These are phyloP conservation scores for Ooceraea biroi DNA, from an alignment of 1,140 invertebrate genomes.

Conservation along the genomic window DNA sequence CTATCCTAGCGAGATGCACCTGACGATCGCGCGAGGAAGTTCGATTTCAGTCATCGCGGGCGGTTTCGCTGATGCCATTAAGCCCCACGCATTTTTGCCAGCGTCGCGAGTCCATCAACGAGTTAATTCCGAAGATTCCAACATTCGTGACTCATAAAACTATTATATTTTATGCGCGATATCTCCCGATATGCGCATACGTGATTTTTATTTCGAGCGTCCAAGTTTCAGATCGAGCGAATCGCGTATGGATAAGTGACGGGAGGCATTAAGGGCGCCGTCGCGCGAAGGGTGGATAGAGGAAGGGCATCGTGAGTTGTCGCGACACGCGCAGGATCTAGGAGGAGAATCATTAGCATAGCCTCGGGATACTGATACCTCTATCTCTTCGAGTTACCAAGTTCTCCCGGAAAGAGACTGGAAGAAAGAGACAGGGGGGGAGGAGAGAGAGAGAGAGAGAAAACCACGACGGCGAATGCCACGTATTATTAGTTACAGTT, in stretches of 20 bases:
- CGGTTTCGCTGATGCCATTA: background rate
- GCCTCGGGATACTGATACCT: constrained; percentile 71
- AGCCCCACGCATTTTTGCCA: background rate
- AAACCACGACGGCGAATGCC: constrained; percentile 70
- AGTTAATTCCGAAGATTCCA: too few relatives aligned
- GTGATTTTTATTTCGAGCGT: background rate
- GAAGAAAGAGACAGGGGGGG: constrained; percentile 71
- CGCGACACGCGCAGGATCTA: constrained; percentile 62
- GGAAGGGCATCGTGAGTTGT: constrained; percentile 58
- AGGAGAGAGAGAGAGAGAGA: constrained; percentile 69
- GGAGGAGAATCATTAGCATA: constrained; percentile 70
- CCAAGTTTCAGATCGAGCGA: background rate
- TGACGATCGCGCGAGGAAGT: background rate
- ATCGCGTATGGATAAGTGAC: background rate
- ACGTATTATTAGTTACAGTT: constrained; percentile 70
- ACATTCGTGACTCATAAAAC: too few relatives aligned
- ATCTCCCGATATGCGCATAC: background rate
- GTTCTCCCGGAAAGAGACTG: constrained; percentile 72
- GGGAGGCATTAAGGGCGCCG: background rate
- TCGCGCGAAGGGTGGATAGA: background rate
- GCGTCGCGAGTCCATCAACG: too few relatives aligned
- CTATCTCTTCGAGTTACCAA: constrained; percentile 80
- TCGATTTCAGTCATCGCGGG: background rate
- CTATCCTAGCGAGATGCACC: constrained; percentile 23
- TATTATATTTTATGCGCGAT: background rate